Evolutionary conservation across 2,888 invertebrate species (phyloP).

Genomic region (Yponomeuta sedellus): DNA sequence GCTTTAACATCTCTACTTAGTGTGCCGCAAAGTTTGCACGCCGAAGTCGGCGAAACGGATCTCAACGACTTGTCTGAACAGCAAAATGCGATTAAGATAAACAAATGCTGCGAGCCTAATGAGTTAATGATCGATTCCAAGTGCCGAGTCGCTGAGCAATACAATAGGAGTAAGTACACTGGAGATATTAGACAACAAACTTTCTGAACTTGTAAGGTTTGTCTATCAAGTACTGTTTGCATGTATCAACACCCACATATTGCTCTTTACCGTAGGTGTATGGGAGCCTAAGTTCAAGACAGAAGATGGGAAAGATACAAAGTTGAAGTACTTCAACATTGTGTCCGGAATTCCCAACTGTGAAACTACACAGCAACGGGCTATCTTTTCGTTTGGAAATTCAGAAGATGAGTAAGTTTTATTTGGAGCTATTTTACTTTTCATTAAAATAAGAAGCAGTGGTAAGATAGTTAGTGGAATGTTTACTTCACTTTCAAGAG

Average conservation of each 20-base stretch:
- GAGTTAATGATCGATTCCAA: constrained; percentile 82
- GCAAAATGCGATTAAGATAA: constrained; percentile 76
- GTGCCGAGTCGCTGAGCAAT: constrained; percentile 79
- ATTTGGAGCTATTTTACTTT: too few relatives aligned
- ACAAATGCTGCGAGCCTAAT: constrained; percentile 86
- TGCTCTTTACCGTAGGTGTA: constrained; percentile 37
- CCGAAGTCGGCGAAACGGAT: constrained; percentile 46
- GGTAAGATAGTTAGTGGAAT: too few relatives aligned
- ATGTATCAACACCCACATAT: background rate
- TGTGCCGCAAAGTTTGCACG: background rate
- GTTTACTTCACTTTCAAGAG: too few relatives aligned
- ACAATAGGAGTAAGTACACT: constrained; percentile 71
- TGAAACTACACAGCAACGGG: constrained; percentile 81
- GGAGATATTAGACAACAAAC: background rate
- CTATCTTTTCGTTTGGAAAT: constrained; percentile 79
- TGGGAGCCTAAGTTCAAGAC: constrained; percentile 81
- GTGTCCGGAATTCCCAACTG: constrained; percentile 82
- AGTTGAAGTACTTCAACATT: constrained; percentile 75
- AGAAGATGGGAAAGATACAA: constrained; percentile 75
- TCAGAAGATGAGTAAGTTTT: constrained; percentile 75
- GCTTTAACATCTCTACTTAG: background rate
- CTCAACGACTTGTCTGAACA: constrained; percentile 66
- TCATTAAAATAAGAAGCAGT: too few relatives aligned
- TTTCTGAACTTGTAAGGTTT: background rate
- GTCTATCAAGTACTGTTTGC: background rate